These are phyloP conservation scores for Gallinago nigripennis DNA, from an alignment of 2,797 vertebrate species.

Conservation along the genomic window DNA sequence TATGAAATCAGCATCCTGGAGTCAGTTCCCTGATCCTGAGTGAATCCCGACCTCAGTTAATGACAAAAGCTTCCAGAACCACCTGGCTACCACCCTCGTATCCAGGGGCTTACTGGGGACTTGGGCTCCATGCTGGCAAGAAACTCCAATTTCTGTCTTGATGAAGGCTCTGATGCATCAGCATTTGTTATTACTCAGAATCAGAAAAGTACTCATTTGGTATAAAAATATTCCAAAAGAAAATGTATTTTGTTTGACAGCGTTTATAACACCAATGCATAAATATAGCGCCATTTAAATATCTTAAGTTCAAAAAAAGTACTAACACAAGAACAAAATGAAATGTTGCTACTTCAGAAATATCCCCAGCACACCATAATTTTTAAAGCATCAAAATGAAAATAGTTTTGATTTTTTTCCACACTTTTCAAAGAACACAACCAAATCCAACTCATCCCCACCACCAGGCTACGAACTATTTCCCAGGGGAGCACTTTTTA, in stretches of 20 bases:
- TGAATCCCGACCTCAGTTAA: background rate
- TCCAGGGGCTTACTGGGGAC: fast-evolving
- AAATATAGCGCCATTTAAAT: background rate
- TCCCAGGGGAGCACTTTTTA: background rate
- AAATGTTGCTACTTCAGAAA: background rate
- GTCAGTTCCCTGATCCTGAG: background rate
- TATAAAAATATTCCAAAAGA: background rate
- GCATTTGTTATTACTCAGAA: background rate
- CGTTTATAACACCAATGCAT: background rate
- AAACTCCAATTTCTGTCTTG: background rate
- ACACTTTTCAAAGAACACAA: background rate
- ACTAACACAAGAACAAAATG: background rate
- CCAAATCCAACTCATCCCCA: background rate
- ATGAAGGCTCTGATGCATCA: background rate
- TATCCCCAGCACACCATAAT: background rate
- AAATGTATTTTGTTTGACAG: background rate
- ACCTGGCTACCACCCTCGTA: background rate
- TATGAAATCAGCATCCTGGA: background rate
- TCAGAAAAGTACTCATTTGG: background rate
- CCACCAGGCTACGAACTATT: background rate
- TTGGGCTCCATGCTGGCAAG: background rate
- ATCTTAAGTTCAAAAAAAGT: background rate
- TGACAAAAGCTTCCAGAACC: background rate
- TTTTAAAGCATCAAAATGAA: background rate
- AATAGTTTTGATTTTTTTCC: background rate